Conservation (phyloP, 2,113 vertebrate genomes). For the Zosterops lateralis region DNA sequence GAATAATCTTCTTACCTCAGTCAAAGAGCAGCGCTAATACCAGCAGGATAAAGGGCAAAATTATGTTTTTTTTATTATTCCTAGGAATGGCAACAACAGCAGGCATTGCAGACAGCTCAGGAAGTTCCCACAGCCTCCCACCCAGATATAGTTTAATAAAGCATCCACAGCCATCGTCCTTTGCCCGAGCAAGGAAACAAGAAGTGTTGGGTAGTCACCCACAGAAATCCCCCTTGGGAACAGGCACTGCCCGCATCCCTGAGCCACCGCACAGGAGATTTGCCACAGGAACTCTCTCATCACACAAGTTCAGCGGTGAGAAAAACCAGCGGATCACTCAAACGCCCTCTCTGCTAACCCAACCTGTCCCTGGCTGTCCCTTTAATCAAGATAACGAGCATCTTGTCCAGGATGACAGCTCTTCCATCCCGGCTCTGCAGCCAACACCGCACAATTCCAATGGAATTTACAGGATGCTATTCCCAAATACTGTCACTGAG, state of each 20-base stretch:
- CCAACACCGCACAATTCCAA: neutral
- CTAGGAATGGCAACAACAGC: neutral
- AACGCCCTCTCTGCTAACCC: neutral
- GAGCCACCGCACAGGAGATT: neutral
- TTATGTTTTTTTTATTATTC: neutral
- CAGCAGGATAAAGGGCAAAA: neutral
- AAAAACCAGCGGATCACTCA: neutral
- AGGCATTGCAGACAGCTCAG: neutral
- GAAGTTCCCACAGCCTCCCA: neutral
- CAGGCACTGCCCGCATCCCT: neutral
- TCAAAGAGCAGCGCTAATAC: neutral
- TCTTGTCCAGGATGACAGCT: neutral
- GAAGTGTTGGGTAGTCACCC: neutral
- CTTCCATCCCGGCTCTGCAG: neutral
- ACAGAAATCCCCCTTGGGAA: neutral
- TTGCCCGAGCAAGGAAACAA: neutral
- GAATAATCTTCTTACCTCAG: constrained; percentile 10
- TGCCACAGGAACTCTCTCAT: neutral
- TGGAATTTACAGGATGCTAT: fast-evolving
- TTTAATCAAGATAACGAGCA: neutral
- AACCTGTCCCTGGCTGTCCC: neutral
- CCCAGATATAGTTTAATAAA: neutral
- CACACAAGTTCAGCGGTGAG: neutral
- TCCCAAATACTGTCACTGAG: neutral
- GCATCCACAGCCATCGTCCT: neutral